Evolutionary conservation across 2,113 vertebrate species (phyloP).

Genomic region (Plestiodon gilberti): DNA sequence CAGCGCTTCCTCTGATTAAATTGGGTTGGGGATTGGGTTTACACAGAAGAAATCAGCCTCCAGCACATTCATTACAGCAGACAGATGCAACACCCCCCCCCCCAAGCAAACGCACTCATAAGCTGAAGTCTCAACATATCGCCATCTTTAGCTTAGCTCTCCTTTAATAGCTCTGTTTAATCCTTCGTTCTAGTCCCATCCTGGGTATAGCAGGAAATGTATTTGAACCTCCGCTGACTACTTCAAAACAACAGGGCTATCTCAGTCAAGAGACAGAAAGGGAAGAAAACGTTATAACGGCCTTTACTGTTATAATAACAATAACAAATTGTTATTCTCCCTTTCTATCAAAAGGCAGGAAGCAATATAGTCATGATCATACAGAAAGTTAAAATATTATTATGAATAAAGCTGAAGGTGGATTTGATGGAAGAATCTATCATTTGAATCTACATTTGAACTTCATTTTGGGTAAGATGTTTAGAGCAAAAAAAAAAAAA

Average conservation of each 20-base stretch:
- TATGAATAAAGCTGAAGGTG: too few relatives aligned
- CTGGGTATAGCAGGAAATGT: background rate
- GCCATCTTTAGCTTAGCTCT: background rate
- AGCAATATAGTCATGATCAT: background rate
- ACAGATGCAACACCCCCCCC: conserved; percentile 24
- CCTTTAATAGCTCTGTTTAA: background rate
- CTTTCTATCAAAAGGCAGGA: too few relatives aligned
- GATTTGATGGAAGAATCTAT: background rate
- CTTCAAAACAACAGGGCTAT: background rate
- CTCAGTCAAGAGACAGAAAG: background rate
- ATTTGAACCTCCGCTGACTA: background rate
- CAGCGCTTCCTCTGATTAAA: too few relatives aligned
- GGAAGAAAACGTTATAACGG: background rate
- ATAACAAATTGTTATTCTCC: background rate
- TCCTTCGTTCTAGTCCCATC: background rate
- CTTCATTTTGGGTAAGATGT: too few relatives aligned
- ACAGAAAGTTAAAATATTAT: too few relatives aligned
- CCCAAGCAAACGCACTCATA: background rate
- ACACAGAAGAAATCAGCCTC: background rate
- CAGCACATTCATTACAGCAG: conserved; percentile 53
- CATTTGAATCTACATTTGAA: background rate
- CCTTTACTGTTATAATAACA: background rate
- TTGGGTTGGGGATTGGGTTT: background rate
- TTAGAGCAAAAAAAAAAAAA: too few relatives aligned
- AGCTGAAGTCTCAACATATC: background rate